Conservation (phyloP, 2,888 invertebrate species). For the Apotomis capreana region DNA sequence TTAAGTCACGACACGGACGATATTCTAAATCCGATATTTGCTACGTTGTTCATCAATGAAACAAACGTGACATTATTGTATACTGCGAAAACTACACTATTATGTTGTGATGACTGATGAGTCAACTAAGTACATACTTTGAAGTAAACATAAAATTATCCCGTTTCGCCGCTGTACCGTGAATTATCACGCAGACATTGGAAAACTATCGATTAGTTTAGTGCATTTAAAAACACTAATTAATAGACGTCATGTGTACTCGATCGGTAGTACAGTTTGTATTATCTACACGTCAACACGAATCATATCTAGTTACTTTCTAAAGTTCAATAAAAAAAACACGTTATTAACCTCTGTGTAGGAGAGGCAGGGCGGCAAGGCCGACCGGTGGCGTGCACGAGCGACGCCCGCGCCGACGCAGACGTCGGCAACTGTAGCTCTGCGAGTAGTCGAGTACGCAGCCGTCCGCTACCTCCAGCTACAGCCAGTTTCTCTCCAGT, state of each 20-base stretch:
- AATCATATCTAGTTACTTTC: constrained; percentile 75
- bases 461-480: constrained; percentile 18
- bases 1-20: constrained; percentile 55
- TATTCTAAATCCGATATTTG: not conserved
- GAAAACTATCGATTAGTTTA: not conserved
- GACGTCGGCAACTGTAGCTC: constrained; percentile 9
- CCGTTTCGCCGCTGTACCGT: not conserved
- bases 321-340: constrained; percentile 80
- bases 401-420: constrained; percentile 17
- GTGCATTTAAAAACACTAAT: not conserved
- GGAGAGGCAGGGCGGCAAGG: constrained; percentile 76
- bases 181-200: not conserved
- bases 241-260: not conserved
- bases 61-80: not conserved
- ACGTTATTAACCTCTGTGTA: constrained; percentile 80
- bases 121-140: constrained; percentile 1
- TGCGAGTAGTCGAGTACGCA: constrained; percentile 1
- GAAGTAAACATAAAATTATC: constrained; percentile 3
- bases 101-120: not conserved
- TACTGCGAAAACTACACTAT: not conserved
- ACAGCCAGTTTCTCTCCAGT: constrained; percentile 33
- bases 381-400: constrained; percentile 62
- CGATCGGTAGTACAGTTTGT: not conserved
- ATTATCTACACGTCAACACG: constrained; percentile 44
- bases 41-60: not conserved